These are phyloP conservation scores for Aricia artaxerxes DNA, from an alignment of 2,888 invertebrate genomes.

Conservation along the genomic window DNA sequence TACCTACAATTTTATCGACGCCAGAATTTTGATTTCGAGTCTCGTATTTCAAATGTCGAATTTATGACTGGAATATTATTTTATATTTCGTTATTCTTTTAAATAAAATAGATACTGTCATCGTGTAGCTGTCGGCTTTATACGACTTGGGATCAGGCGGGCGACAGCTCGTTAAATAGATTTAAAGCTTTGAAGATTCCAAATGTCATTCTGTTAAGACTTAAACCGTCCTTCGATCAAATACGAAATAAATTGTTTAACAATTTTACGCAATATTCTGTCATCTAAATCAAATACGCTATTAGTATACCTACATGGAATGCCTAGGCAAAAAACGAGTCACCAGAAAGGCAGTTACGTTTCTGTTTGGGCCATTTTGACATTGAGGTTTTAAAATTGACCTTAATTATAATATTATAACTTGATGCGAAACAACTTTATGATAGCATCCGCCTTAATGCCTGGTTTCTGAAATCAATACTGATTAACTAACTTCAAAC, in stretches of 20 bases:
- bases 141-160: neutral
- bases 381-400: too few species aligned
- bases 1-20: neutral
- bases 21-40: neutral
- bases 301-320: too few species aligned
- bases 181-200: slow-evolving; percentile 4
- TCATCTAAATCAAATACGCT: too few species aligned
- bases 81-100: neutral
- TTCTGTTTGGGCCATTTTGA: too few species aligned
- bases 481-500: too few species aligned
- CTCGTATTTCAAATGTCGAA: neutral
- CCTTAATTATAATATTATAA: too few species aligned
- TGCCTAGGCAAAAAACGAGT: too few species aligned
- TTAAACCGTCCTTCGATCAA: neutral
- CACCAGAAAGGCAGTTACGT: too few species aligned
- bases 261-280: neutral
- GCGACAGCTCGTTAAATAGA: slow-evolving; percentile 18
- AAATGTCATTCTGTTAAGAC: neutral
- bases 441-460: too few species aligned
- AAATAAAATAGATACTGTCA: slow-evolving; percentile 7
- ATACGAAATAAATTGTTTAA: neutral
- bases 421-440: too few species aligned
- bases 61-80: neutral
- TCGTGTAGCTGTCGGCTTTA: slow-evolving; percentile 13
- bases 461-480: too few species aligned